Percentiles rank a stretch among this genome's conserved stretches.
phyloP scores from a whole-genome alignment of 2,888 invertebrate species.

The Pyralis farinalis region DNA sequence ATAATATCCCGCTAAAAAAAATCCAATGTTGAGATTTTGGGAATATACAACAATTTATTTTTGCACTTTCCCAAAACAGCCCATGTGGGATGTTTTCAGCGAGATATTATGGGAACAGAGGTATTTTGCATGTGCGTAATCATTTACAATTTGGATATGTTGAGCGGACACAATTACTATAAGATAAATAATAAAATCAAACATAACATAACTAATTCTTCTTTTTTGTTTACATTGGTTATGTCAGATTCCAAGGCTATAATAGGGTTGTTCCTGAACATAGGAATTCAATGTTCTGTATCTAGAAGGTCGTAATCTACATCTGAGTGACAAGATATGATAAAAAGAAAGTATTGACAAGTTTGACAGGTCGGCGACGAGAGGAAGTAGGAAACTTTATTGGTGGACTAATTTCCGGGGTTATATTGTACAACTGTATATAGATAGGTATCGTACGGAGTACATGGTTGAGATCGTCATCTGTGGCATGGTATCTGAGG shows the following conservation, averaged over 20 bases:
- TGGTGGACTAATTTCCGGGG: conserved; percentile 9
- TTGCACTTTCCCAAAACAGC: no score
- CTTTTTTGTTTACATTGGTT: conserved; percentile 17
- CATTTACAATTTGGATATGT: no score
- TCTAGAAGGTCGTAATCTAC: conserved; percentile 27
- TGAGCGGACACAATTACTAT: no score
- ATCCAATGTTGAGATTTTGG: no score
- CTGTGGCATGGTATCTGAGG: no score
- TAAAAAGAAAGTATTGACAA: conserved; percentile 62
- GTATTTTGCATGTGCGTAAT: no score
- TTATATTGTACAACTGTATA: neutral
- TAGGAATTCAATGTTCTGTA: conserved; percentile 21
- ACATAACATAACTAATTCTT: conserved; percentile 10
- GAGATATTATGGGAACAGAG: no score
- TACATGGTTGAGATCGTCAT: neutral
- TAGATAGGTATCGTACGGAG: conserved; percentile 2
- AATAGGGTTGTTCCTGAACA: conserved; percentile 13
- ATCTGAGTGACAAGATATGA: conserved; percentile 18
- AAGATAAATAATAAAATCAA: conserved; percentile 26
- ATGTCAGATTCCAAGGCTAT: conserved; percentile 22
- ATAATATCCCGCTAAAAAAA: no score
- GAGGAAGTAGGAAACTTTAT: conserved; percentile 57
- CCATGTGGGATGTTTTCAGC: no score
- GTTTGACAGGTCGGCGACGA: conserved; percentile 39
- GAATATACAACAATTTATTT: no score